Base-by-base conservation (phyloP, 2,888 invertebrate genomes). In the Priocnemis perturbator region DNA sequence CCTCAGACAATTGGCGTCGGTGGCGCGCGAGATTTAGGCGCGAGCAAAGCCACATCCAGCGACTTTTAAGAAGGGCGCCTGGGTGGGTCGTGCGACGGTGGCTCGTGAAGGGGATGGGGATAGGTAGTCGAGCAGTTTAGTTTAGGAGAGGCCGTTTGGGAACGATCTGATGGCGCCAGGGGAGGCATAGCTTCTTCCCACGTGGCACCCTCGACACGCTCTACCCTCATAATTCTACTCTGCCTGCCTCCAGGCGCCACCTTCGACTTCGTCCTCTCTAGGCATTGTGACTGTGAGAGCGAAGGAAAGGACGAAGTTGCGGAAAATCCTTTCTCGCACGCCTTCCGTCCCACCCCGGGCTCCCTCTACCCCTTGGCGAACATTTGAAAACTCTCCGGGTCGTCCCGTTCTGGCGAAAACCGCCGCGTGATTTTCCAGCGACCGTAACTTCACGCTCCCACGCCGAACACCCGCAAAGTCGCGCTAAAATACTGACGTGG, bases 131-230 rank as follows among this genome's bases (percentile, higher is more conserved):
- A 83, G 84, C 83, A 87, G 87, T 87, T 87, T 88, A 86, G 87
- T 86, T 85, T 81, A 67, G 78, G 84, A 88, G 86, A 86, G 84
- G 85, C 81, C 88, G 82, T 87, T 87, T 80, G 88, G 88, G 88
- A 88, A 83, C 88, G 85, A 88, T 88, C 84, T 81, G 81, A 79
- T 68, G 81, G 85, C 85, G 83, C 83, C 88, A 84, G 76, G 88
- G 88, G 88, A 88, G 85, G 83, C 86, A 87, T 88, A 86, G 86
- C 85, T 87, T 83, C 86, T 85, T 87, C 83, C 87, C 86, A 84
- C 85, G 85, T 84, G 85, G 84, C 82, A 81, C 81, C 80, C 73
- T 71, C 77, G 77, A 77, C 84, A 84, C 82, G 83, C 74, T 86
- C 83, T 84, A 82, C 81, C 84, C 86, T 84, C 85, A 85, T 86